Evolutionary conservation across 2,888 invertebrate genomes (phyloP), one percentile per base, ranked within the genome.

Genomic region (Philopedon plagiatum): DNA sequence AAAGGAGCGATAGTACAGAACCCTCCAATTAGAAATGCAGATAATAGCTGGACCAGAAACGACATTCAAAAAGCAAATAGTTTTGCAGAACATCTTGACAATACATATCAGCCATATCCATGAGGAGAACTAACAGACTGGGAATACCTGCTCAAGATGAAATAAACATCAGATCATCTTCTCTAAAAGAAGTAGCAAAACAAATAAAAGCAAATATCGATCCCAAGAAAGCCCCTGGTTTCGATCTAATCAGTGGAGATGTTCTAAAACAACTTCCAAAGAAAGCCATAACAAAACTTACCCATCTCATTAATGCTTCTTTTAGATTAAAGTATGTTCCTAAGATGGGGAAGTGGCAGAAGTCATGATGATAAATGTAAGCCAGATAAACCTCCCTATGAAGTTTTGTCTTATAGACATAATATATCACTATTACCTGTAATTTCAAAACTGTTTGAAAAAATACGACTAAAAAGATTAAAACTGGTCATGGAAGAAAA

Each of bases 181-280:
- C 2, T n/a, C n/a, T n/a, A n/a, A n/a, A n/a, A n/a, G n/a, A n/a
- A n/a, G n/a, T n/a, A n/a, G n/a, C n/a, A n/a, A n/a, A n/a, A n/a
- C n/a, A n/a, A n/a, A n/a, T n/a, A n/a, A n/a, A n/a, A n/a, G n/a
- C n/a, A n/a, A n/a, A 34, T 8, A 26, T 69, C 3, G 23, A 69
- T 23, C 13, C 54, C 2, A 69, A 61, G 15, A 63, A 69, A 54
- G 69, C 69, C 8, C 62, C 62, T 49, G 62, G 62, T 0, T 69
- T 34, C 34, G 62, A 69, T 13, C 13, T 69, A 41, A 54, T n/a
- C n/a, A n/a, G n/a, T 69, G 60, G 49, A n/a, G 49, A 49, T 5
- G 34, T 71, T 1, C n/a, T 65, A 15, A 60, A 65, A 60, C 26
- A 65, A 29, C 58, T 71, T 4, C 26, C 46, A 19, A 18, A 23